Evolutionary conservation across 2,888 invertebrate species (phyloP).

Genomic region (Beris morrisii): DNA sequence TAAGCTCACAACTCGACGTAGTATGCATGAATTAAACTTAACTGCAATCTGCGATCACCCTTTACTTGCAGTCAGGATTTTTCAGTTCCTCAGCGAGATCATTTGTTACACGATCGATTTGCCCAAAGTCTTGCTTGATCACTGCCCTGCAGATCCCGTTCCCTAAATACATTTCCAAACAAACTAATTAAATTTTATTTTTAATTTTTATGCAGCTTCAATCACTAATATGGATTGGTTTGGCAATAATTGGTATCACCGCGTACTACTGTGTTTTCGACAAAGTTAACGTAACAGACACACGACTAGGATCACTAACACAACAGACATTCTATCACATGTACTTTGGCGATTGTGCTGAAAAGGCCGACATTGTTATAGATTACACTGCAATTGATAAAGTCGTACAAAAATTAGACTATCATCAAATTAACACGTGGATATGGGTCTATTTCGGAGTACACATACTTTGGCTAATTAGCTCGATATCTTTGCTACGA

Average conservation of each 20-base stretch:
- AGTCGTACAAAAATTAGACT: conserved; percentile 32
- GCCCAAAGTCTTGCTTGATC: too few species aligned
- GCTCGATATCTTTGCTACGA: conserved; percentile 48
- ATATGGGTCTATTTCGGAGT: conserved; percentile 51
- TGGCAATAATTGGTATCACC: conserved; percentile 53
- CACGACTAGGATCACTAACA: conserved; percentile 44
- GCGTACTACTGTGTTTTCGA: conserved; percentile 51
- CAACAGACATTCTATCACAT: conserved; percentile 49
- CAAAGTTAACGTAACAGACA: conserved; percentile 33
- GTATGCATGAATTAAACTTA: too few species aligned
- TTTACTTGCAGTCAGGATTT: too few species aligned
- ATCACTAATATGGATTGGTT: conserved; percentile 52
- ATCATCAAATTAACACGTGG: conserved; percentile 48
- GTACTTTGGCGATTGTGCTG: conserved; percentile 49
- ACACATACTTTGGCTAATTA: conserved; percentile 50
- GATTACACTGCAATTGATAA: conserved; percentile 39
- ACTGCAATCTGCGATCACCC: too few species aligned
- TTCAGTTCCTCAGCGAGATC: too few species aligned
- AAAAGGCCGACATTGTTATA: conserved; percentile 42
- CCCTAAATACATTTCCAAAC: too few species aligned
- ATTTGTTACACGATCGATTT: too few species aligned
- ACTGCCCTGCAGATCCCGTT: too few species aligned
- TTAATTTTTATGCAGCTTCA: conserved; percentile 47
- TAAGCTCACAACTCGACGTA: too few species aligned
- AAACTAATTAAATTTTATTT: not conserved